Evolutionary conservation across 2,888 invertebrate genomes (phyloP).

Genomic region (Pyrrhosoma nymphula): DNA sequence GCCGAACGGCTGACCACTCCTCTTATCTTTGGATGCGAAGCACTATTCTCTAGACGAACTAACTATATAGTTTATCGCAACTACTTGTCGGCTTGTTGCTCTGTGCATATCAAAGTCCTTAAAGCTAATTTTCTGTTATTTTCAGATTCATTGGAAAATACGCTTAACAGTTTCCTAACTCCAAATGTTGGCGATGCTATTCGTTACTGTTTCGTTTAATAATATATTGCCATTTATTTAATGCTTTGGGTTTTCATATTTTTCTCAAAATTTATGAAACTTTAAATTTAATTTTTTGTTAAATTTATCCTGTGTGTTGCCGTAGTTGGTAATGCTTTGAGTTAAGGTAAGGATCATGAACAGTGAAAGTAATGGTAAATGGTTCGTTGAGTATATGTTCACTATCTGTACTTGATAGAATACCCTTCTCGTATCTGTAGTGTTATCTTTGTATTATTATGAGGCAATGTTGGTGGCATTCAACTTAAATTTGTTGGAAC

Average conservation of each 20-base stretch:
- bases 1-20: slow-evolving; percentile 15
- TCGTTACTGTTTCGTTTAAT: slow-evolving; percentile 59
- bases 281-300: slow-evolving; percentile 55
- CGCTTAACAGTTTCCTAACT: slow-evolving; percentile 58
- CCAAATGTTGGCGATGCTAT: slow-evolving; percentile 56
- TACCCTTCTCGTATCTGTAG: slow-evolving; percentile 48
- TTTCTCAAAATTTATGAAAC: slow-evolving; percentile 38
- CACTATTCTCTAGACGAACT: slow-evolving; percentile 57
- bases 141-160: slow-evolving; percentile 67
- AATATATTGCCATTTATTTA: slow-evolving; percentile 55
- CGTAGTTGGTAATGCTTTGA: slow-evolving; percentile 59
- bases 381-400: slow-evolving; percentile 61
- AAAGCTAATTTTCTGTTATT: slow-evolving; percentile 67
- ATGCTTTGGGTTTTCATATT: slow-evolving; percentile 57
- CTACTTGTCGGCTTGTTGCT: slow-evolving; percentile 60
- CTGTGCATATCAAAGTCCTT: slow-evolving; percentile 50
- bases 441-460: slow-evolving; percentile 39
- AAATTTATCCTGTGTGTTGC: slow-evolving; percentile 61
- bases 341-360: slow-evolving; percentile 55
- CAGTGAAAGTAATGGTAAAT: slow-evolving; percentile 52
- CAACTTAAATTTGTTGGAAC: slow-evolving; percentile 51
- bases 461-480: slow-evolving; percentile 50
- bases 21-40: slow-evolving; percentile 37
- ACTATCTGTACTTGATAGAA: slow-evolving; percentile 44
- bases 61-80: slow-evolving; percentile 32